These are phyloP conservation scores for Antechinus stuartii DNA, from an alignment of 2,113 vertebrate genomes.

Conservation along the genomic window DNA sequence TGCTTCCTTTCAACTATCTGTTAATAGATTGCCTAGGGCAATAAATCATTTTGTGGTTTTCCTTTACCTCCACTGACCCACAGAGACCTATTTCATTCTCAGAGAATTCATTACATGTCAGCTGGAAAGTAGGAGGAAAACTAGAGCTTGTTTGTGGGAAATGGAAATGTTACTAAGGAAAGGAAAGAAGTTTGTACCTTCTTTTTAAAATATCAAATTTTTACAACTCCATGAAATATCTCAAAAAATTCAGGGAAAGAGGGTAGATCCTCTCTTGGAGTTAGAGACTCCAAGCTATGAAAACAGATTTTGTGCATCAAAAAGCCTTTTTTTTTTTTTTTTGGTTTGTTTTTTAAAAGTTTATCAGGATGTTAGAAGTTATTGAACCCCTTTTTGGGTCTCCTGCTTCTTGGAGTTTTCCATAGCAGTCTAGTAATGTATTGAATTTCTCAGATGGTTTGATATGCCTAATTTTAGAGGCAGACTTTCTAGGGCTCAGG, in stretches of 20 bases:
- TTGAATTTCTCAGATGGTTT: neutral
- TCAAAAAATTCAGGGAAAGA: neutral
- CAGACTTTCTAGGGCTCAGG: neutral
- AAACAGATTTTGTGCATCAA: neutral
- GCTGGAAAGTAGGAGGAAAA: neutral
- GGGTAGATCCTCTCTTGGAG: neutral
- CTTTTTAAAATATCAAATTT: neutral
- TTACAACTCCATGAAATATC: neutral
- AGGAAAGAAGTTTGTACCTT: neutral
- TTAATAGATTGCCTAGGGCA: neutral
- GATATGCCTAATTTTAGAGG: neutral
- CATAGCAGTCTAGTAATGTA: neutral
- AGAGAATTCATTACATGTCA: neutral
- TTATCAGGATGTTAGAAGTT: neutral
- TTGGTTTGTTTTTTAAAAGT: neutral
- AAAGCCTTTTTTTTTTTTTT: neutral
- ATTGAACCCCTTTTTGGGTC: neutral
- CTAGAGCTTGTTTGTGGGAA: neutral
- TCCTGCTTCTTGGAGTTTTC: neutral
- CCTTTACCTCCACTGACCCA: neutral
- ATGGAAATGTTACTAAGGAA: neutral
- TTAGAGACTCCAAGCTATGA: neutral
- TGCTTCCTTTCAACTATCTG: neutral
- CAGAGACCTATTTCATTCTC: constrained; percentile 3
- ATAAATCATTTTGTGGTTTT: constrained; percentile 9